phyloP scores from a whole-genome alignment of 1,140 invertebrate species.

The Scaptodrosophila lebanonensis region DNA sequence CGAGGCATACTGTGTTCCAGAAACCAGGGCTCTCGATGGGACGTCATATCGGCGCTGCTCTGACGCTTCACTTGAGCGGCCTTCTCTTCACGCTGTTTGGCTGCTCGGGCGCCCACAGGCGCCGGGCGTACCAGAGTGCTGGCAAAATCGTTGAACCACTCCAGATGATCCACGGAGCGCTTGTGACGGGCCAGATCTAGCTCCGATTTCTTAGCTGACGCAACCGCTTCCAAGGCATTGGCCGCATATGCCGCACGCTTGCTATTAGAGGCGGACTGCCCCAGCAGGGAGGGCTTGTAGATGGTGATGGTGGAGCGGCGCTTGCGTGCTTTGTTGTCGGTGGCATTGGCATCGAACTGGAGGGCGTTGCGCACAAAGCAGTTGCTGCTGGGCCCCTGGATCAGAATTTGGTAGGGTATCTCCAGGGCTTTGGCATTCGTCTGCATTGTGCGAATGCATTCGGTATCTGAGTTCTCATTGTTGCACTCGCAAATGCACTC shows the following conservation, averaged over 20 bases:
- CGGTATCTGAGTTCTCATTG: constrained; percentile 60
- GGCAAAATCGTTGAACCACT: constrained; percentile 70
- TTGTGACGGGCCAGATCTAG: constrained; percentile 27
- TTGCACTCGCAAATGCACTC: constrained; percentile 76
- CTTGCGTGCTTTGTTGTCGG: constrained; percentile 8
- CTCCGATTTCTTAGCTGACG: constrained; percentile 25
- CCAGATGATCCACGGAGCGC: constrained; percentile 52
- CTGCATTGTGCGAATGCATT: constrained; percentile 69
- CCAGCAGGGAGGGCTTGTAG: constrained; percentile 43
- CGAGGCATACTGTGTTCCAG: constrained; percentile 34
- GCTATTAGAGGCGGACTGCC: too few relatives aligned
- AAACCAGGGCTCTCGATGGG: constrained; percentile 48
- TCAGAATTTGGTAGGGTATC: constrained; percentile 64
- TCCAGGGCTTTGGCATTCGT: constrained; percentile 47
- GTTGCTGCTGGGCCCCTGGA: constrained; percentile 69
- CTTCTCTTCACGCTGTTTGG: constrained; percentile 28
- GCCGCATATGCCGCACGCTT: neutral
- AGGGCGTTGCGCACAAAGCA: constrained; percentile 65
- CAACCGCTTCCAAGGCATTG: constrained; percentile 27
- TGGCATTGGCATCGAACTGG: constrained; percentile 45
- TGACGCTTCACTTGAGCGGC: constrained; percentile 18
- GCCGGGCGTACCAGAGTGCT: constrained; percentile 58
- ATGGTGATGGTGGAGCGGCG: constrained; percentile 64
- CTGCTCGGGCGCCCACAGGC: constrained; percentile 37
- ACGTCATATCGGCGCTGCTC: constrained; percentile 4